Evolutionary conservation across 2,113 vertebrate species (phyloP), one percentile per base, ranked within the genome.

Genomic region (Dermatemys mawii): DNA sequence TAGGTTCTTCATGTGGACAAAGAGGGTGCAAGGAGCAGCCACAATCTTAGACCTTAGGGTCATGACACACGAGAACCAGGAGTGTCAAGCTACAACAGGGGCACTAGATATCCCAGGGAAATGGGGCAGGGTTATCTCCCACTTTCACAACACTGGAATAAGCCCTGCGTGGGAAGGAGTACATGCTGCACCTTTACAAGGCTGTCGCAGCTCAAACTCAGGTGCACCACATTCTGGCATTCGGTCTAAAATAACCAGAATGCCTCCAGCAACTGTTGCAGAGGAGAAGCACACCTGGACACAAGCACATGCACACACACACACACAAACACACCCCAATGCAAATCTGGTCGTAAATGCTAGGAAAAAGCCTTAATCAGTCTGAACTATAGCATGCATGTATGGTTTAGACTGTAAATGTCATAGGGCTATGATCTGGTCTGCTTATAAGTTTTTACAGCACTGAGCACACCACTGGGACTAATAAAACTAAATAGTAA

Each of bases 301-400:
- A 9, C 2, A 8, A 22, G 32, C 57, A 60, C 29, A 14, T 32
- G 60, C 13, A 2, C 8, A 3, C 1, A 67, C 5, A 8, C 29
- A 82, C 3, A 16, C 17, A 3, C n/a, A n/a, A n/a, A n/a, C 0
- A 0, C 48, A 11, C 29, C 13, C 41, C 41, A 10, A 1, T 7
- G 8, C 48, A 24, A 2, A 32, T 5, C 21, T 91, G 44, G 8
- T 35, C 78, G 35, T 49, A 55, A 5, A 55, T 22, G 22, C 5
- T 90, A 51, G 83, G 16, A 3, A 63, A 63, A 63, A 35, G 4
- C 14, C 32, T 63, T 63, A 67, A 67, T n/a, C 16, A 22, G 22
- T 1, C 38, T 12, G 5, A 41, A 80, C 49, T 80, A 2, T 21
- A 80, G 76, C 12, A 32, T 21, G 11, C 49, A 1, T 5, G 35